These are phyloP conservation scores for Xiphorhynchus elegans DNA, from an alignment of 2,113 vertebrate genomes.

Conservation along the genomic window DNA sequence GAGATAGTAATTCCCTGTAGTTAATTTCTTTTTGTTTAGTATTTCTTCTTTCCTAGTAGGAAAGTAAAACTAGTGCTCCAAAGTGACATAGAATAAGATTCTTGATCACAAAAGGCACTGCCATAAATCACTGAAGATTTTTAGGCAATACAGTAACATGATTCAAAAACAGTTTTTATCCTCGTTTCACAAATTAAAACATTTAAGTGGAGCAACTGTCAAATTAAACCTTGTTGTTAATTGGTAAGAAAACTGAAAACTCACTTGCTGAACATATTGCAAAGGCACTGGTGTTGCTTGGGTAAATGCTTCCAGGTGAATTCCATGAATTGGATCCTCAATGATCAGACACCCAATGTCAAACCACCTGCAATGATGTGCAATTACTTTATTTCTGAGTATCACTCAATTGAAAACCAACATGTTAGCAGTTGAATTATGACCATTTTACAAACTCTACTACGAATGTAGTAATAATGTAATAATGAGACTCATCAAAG, in stretches of 20 bases:
- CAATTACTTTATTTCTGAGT: background rate
- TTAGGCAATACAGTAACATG: background rate
- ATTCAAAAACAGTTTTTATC: background rate
- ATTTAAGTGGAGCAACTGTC: background rate
- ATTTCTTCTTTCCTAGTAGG: background rate
- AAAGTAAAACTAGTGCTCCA: background rate
- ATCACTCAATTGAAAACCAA: background rate
- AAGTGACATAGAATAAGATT: background rate
- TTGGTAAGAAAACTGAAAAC: background rate
- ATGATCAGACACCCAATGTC: conserved; percentile 94
- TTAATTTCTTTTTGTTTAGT: background rate
- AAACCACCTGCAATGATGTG: conserved; percentile 86
- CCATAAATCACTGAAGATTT: background rate
- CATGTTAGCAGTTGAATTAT: background rate
- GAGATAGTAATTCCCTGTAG: background rate
- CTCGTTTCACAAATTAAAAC: background rate
- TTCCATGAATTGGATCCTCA: conserved; percentile 88
- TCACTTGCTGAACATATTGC: conserved; percentile 90
- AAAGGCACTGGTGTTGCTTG: conserved; percentile 91
- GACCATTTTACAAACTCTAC: background rate
- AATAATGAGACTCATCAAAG: background rate
- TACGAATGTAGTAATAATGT: background rate
- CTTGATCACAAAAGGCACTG: background rate
- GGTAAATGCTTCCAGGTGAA: conserved; percentile 90
- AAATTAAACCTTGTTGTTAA: background rate